A percentile compares a stretch with the other conserved stretches of the same genome.
Conservation (phyloP, 2,888 invertebrate genomes). For the Agrotis exclamationis region DNA sequence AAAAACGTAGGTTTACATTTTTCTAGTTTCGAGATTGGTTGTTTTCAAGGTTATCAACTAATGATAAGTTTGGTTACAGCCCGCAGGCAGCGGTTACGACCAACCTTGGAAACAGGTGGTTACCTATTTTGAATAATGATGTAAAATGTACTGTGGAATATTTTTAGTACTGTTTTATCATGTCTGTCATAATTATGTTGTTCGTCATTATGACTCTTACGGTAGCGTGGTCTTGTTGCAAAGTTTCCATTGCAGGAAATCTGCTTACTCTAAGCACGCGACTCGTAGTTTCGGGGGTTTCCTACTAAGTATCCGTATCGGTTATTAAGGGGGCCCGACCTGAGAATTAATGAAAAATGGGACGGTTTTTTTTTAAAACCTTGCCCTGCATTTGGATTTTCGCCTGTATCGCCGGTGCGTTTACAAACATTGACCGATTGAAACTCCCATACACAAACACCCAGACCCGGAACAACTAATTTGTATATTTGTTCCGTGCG, state of each 20-base stretch:
- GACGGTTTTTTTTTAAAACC: too few species aligned
- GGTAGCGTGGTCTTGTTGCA: background rate
- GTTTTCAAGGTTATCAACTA: constrained; percentile 58
- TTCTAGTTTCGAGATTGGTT: constrained; percentile 28
- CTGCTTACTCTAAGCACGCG: too few species aligned
- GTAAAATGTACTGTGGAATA: constrained; percentile 42
- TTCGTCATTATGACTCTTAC: constrained; percentile 7
- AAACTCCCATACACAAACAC: too few species aligned
- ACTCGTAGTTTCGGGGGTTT: too few species aligned
- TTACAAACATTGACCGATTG: too few species aligned
- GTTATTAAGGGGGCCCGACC: too few species aligned
- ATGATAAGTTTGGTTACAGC: constrained; percentile 32
- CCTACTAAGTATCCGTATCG: too few species aligned
- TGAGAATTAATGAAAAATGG: too few species aligned
- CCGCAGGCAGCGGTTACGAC: constrained; percentile 6
- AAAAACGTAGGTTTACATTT: background rate
- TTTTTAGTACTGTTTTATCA: constrained; percentile 25
- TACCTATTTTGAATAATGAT: constrained; percentile 40
- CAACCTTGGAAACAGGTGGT: constrained; percentile 42
- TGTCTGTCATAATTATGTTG: constrained; percentile 10
- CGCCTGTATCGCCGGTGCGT: too few species aligned
- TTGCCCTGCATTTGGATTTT: too few species aligned
- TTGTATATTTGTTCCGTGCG: too few species aligned
- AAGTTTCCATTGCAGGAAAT: background rate
- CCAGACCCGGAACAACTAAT: too few species aligned